Evolutionary conservation across 2,888 invertebrate species (phyloP).

Genomic region (Drosophila pseudotalamancana): DNA sequence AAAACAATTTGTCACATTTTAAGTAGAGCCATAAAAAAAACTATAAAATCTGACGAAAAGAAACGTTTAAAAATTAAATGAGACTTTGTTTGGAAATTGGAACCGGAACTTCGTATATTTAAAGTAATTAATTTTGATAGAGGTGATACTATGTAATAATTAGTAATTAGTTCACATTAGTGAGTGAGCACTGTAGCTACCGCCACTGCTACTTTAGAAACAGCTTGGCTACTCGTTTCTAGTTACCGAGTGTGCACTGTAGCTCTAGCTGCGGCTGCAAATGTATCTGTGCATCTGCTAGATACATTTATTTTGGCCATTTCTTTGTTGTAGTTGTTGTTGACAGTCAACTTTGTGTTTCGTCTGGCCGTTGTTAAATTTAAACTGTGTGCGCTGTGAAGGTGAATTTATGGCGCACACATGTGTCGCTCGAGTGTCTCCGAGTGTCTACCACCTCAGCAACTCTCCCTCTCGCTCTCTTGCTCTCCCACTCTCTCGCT

Average conservation of each 20-base stretch:
- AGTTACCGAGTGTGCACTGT: background rate
- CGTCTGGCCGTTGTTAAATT: constrained; percentile 59
- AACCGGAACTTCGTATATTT: no score
- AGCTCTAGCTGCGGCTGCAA: background rate
- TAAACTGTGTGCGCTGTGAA: constrained; percentile 74
- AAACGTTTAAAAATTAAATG: constrained; percentile 1
- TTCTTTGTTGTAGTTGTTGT: constrained; percentile 57
- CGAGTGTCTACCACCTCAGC: constrained; percentile 31
- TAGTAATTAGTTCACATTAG: no score
- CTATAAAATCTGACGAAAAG: background rate
- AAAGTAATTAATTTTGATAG: no score
- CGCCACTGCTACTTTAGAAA: no score
- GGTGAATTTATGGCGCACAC: constrained; percentile 79
- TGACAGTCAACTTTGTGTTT: constrained; percentile 30
- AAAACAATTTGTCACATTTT: constrained; percentile 5
- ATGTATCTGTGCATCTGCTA: constrained; percentile 27
- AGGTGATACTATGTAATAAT: no score
- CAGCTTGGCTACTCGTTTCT: background rate
- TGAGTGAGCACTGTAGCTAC: no score
- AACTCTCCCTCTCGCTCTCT: background rate
- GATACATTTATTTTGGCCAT: constrained; percentile 58
- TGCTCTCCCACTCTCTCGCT: constrained; percentile 7
- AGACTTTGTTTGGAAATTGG: background rate
- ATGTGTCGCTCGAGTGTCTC: constrained; percentile 58
- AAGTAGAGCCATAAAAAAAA: background rate